phyloP scores from a whole-genome alignment of 2,888 invertebrate genomes.

The Vanessa cardui region DNA sequence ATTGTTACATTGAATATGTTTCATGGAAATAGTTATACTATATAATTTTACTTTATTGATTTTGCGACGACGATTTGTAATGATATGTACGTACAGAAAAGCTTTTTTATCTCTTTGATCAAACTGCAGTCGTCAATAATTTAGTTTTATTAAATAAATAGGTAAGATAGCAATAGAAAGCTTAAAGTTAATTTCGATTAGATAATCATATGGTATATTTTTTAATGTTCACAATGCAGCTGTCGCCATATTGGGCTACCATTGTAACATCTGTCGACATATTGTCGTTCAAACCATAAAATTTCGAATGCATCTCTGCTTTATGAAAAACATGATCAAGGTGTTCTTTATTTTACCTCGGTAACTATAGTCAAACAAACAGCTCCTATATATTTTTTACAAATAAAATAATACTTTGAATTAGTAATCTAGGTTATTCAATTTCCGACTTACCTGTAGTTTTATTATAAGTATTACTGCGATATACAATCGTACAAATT shows the following conservation, averaged over 20 bases:
- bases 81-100: not conserved
- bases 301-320: conserved; percentile 4
- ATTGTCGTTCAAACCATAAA: conserved; percentile 25
- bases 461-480: too few species aligned
- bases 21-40: too few species aligned
- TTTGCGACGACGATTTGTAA: not conserved
- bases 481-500: too few species aligned
- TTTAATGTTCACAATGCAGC: conserved; percentile 24
- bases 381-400: too few species aligned
- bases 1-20: too few species aligned
- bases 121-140: not conserved
- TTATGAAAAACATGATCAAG: conserved; percentile 1
- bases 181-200: conserved; percentile 2
- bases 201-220: conserved; percentile 8
- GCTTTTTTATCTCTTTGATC: not conserved
- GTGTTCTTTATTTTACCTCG: not conserved
- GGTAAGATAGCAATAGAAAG: not conserved
- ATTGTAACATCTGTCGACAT: conserved; percentile 34
- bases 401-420: too few species aligned
- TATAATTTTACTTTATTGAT: too few species aligned
- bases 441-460: too few species aligned
- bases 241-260: conserved; percentile 32
- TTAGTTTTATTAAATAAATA: not conserved
- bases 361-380: not conserved
- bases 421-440: too few species aligned